phyloP scores from a whole-genome alignment of 1,140 invertebrate genomes.

The Coptotermes formosanus region DNA sequence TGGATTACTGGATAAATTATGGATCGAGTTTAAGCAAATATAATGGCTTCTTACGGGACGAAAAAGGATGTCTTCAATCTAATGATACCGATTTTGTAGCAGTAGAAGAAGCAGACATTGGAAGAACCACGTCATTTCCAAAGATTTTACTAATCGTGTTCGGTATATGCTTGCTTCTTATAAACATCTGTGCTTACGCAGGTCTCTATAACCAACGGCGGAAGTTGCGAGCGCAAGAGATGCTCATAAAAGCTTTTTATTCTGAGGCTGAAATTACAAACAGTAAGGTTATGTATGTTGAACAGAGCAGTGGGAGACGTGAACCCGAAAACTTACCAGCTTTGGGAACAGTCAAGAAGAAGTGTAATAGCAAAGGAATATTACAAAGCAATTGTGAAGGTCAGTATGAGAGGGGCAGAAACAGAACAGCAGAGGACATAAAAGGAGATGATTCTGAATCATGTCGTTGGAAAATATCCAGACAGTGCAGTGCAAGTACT shows the following conservation, averaged over 20 bases:
- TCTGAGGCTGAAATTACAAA: conserved; percentile 42
- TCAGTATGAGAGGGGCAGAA: conserved; percentile 50
- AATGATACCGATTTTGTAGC: background rate
- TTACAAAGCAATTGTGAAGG: conserved; percentile 50
- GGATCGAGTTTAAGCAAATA: conserved; percentile 59
- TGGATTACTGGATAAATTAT: conserved; percentile 70
- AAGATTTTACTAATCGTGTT: conserved; percentile 13
- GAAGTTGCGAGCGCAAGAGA: conserved; percentile 54
- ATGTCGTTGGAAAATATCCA: conserved; percentile 62
- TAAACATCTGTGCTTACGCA: conserved; percentile 75
- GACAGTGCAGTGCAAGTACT: conserved; percentile 73
- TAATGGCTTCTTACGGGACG: conserved; percentile 36
- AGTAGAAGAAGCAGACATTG: background rate
- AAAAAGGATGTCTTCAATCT: background rate
- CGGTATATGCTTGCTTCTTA: conserved; percentile 62
- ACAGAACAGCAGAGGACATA: conserved; percentile 5
- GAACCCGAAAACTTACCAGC: no score
- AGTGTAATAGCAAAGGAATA: conserved; percentile 39
- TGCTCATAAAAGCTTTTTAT: conserved; percentile 49
- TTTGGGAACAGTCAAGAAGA: no score
- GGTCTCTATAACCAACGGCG: conserved; percentile 73
- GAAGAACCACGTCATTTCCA: background rate
- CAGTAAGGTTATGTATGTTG: conserved; percentile 44
- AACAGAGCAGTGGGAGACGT: conserved; percentile 37
- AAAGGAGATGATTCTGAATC: conserved; percentile 56